A percentile compares a stretch with the other conserved stretches of the same genome.
Conservation (phyloP, 2,797 vertebrate genomes). For the Pteropus rufus region DNA sequence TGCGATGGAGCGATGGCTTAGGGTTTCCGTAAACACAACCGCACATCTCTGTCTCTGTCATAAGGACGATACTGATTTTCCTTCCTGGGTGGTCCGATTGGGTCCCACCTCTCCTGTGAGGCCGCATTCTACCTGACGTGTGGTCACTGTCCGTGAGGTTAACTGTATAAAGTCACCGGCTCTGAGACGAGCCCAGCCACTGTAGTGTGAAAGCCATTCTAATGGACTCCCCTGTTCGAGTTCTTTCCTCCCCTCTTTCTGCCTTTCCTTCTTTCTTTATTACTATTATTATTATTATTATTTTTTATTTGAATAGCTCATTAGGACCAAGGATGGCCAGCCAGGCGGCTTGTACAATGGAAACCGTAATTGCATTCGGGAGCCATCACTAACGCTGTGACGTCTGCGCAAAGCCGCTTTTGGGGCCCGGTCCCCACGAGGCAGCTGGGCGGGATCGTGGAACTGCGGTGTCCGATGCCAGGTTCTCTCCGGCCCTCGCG, state of each 20-base stretch:
- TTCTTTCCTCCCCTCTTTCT: accelerated
- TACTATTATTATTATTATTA: too few relatives aligned
- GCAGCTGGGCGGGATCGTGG: not conserved
- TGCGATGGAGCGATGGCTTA: accelerated
- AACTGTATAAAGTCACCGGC: accelerated
- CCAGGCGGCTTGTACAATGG: not conserved
- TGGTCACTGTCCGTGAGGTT: accelerated
- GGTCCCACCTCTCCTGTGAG: accelerated
- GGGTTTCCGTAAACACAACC: accelerated
- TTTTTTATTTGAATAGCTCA: too few relatives aligned
- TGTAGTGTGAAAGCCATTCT: accelerated
- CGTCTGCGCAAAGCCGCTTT: not conserved
- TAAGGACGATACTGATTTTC: accelerated
- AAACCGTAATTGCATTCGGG: not conserved
- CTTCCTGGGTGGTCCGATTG: accelerated
- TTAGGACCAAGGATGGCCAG: accelerated
- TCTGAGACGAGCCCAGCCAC: accelerated
- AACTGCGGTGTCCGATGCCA: slow-evolving; percentile 20
- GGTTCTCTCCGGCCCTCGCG: slow-evolving; percentile 50
- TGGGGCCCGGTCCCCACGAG: not conserved
- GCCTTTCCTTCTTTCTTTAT: not conserved
- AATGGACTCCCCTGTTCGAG: not conserved
- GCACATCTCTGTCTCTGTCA: accelerated
- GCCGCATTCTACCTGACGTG: accelerated
- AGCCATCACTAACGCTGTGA: not conserved